A percentile compares a stretch with the other conserved stretches of the same genome.
phyloP scores from a whole-genome alignment of 2,888 invertebrate species.

The Brenthis hecate region DNA sequence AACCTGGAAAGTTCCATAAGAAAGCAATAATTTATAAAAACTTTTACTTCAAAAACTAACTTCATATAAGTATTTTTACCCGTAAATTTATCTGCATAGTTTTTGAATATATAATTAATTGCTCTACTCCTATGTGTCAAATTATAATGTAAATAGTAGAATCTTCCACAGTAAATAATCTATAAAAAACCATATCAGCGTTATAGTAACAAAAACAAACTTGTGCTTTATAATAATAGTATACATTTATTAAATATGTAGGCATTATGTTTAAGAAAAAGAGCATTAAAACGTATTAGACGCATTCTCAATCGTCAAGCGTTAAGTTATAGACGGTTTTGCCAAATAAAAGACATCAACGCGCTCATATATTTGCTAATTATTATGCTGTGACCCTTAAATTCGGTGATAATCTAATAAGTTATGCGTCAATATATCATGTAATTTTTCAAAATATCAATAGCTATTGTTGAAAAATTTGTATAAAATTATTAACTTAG shows the following conservation, averaged over 20 bases:
- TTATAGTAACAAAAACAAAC: too few species aligned
- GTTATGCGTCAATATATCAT: constrained; percentile 22
- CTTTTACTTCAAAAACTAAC: too few species aligned
- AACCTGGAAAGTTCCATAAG: constrained; percentile 13
- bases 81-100: too few species aligned
- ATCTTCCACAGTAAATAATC: too few species aligned
- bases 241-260: neutral
- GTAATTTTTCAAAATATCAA: constrained; percentile 16
- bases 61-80: too few species aligned
- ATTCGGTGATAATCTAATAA: constrained; percentile 26
- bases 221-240: too few species aligned
- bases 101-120: neutral
- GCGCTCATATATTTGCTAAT: constrained; percentile 15
- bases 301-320: constrained; percentile 11
- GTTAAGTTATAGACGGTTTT: constrained; percentile 10
- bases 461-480: constrained; percentile 13
- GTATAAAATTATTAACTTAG: neutral
- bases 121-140: neutral
- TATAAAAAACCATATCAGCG: too few species aligned
- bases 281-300: neutral
- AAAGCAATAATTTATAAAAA: constrained; percentile 6
- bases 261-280: neutral
- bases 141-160: neutral
- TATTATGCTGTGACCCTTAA: constrained; percentile 17
- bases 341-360: constrained; percentile 37